These are phyloP conservation scores for Andrena trimmerana DNA, from an alignment of 2,888 invertebrate genomes.

Conservation along the genomic window DNA sequence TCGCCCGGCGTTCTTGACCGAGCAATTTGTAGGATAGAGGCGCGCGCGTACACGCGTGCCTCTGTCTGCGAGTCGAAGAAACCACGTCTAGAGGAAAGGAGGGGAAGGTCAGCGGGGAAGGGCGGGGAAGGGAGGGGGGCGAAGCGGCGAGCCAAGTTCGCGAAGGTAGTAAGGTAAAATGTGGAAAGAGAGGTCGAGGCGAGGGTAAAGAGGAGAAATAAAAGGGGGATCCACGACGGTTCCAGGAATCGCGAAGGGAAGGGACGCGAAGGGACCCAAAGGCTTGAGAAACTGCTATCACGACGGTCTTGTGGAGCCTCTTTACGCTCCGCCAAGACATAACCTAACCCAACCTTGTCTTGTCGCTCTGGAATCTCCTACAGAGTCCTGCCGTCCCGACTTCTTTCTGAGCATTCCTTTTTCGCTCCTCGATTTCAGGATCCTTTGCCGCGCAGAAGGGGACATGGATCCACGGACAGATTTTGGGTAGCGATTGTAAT, in stretches of 20 bases:
- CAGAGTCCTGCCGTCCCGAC: background rate
- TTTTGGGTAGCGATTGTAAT: too few species aligned
- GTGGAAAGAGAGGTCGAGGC: constrained; percentile 52
- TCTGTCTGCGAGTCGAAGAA: constrained; percentile 40
- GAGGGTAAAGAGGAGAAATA: constrained; percentile 38
- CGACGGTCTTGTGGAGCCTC: constrained; percentile 23
- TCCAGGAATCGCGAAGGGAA: constrained; percentile 18
- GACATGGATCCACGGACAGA: background rate
- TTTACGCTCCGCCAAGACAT: constrained; percentile 33
- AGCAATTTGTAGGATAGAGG: constrained; percentile 56
- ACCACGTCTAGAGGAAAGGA: constrained; percentile 14
- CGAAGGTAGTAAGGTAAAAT: constrained; percentile 49
- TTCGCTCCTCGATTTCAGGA: background rate
- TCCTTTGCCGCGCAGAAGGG: background rate
- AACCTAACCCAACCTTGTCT: constrained; percentile 56
- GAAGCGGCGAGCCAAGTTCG: constrained; percentile 57
- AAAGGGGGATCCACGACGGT: constrained; percentile 34
- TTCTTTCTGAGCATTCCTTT: background rate
- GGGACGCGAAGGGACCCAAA: constrained; percentile 31
- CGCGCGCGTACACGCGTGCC: constrained; percentile 12
- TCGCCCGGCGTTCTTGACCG: constrained; percentile 44
- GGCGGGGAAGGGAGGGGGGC: constrained; percentile 16
- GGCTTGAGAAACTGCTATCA: constrained; percentile 64
- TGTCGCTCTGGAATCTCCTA: constrained; percentile 35
- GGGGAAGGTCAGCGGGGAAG: constrained; percentile 17